Evolutionary conservation across 1,140 invertebrate species (phyloP).

Genomic region (Hycleus phaleratus): DNA sequence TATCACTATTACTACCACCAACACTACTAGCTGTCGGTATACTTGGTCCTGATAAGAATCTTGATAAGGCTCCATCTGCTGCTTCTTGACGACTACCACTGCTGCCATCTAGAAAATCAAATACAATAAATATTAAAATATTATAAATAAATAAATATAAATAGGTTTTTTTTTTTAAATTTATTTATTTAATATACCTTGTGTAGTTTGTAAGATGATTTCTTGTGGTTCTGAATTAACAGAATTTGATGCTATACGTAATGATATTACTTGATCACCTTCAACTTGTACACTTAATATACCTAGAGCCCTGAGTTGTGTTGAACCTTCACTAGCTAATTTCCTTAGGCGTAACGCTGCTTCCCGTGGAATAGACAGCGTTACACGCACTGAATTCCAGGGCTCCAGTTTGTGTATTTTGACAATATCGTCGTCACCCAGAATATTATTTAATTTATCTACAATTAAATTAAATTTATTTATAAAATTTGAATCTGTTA

Average conservation of each 20-base stretch:
- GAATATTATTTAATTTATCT: constrained; percentile 56
- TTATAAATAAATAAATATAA: neutral
- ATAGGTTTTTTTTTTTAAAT: neutral
- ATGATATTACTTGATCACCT: constrained; percentile 88
- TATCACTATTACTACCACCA: neutral
- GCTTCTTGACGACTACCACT: constrained; percentile 2
- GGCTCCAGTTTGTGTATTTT: constrained; percentile 83
- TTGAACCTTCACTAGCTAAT: constrained; percentile 81
- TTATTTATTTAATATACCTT: constrained; percentile 6
- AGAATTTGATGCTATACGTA: constrained; percentile 71
- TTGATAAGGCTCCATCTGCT: constrained; percentile 17
- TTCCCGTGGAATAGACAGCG: constrained; percentile 91
- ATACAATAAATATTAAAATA: constrained; percentile 1
- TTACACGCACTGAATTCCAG: constrained; percentile 96
- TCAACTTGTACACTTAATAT: constrained; percentile 94
- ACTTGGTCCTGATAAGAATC: constrained; percentile 11
- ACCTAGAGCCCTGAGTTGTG: constrained; percentile 79
- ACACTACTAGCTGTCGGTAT: neutral
- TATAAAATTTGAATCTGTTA: constrained; percentile 66
- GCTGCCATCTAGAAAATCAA: constrained; percentile 24
- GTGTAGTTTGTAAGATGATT: constrained; percentile 40
- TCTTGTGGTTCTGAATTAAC: constrained; percentile 58
- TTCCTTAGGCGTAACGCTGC: constrained; percentile 83
- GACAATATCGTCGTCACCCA: constrained; percentile 54
- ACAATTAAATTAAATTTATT: constrained; percentile 59